These are phyloP conservation scores for Martes martes DNA, from an alignment of 2,113 vertebrate genomes.

Conservation along the genomic window DNA sequence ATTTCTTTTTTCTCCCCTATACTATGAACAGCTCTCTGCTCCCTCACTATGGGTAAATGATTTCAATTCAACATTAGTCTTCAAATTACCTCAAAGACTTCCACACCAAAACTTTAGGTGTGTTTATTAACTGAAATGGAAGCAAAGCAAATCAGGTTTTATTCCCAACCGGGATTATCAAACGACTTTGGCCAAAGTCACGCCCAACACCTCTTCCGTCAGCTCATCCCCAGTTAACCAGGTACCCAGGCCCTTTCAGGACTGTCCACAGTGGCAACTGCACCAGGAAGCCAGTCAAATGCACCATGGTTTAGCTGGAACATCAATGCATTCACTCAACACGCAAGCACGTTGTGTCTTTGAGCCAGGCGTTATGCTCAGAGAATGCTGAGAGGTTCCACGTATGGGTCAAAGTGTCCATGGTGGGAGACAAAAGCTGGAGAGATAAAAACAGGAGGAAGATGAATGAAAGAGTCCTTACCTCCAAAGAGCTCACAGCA, in stretches of 20 bases:
- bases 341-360: neutral
- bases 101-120: constrained; percentile 21
- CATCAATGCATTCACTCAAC: neutral
- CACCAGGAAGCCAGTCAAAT: neutral
- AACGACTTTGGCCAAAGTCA: neutral
- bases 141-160: constrained; percentile 24
- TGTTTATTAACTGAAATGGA: constrained; percentile 43
- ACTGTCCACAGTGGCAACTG: neutral
- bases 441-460: neutral
- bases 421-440: neutral
- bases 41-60: constrained; percentile 36
- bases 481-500: neutral
- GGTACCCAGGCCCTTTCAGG: neutral
- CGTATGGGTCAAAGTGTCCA: neutral
- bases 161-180: neutral
- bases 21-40: constrained; percentile 62
- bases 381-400: neutral
- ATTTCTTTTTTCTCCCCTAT: neutral
- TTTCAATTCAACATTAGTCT: constrained; percentile 40
- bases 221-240: neutral
- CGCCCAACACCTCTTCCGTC: neutral
- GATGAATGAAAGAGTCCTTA: neutral
- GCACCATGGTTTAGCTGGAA: neutral
- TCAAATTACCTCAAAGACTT: constrained; percentile 22
- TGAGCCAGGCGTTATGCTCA: neutral